Evolutionary conservation across 2,113 vertebrate genomes (phyloP).

Genomic region (Kryptolebias marmoratus): DNA sequence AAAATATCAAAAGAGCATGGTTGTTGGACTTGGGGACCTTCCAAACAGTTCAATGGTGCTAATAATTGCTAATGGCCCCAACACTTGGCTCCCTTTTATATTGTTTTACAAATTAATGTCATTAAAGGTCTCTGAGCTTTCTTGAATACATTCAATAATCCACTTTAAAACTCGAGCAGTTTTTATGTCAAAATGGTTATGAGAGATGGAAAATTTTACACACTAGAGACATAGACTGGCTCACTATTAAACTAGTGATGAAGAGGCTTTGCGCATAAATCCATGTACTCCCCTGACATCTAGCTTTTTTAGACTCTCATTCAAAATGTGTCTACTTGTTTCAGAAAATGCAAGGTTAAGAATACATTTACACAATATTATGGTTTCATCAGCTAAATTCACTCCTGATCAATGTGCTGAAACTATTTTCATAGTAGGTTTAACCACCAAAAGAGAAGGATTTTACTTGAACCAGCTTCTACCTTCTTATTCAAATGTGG

Average conservation of each 20-base stretch:
- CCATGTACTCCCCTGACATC: no score
- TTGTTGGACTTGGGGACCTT: neutral
- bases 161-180: conserved; percentile 28
- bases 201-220: conserved; percentile 26
- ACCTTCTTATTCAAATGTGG: no score
- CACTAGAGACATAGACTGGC: neutral
- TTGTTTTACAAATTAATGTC: conserved; percentile 28
- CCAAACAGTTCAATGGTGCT: conserved; percentile 9
- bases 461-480: no score
- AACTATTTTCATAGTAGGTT: no score
- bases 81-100: neutral
- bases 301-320: no score
- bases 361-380: no score
- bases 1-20: neutral
- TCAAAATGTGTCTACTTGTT: no score
- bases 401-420: no score
- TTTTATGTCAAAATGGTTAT: conserved; percentile 26
- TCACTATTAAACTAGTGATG: neutral
- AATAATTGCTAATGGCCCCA: conserved; percentile 35
- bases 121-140: conserved; percentile 44
- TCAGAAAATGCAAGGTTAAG: no score
- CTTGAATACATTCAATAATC: conserved; percentile 35
- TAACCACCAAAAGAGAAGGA: no score
- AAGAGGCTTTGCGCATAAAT: neutral
- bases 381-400: no score